Evolutionary conservation across 2,797 vertebrate genomes (phyloP).

Genomic region (Hyperoplus lanceolatus): DNA sequence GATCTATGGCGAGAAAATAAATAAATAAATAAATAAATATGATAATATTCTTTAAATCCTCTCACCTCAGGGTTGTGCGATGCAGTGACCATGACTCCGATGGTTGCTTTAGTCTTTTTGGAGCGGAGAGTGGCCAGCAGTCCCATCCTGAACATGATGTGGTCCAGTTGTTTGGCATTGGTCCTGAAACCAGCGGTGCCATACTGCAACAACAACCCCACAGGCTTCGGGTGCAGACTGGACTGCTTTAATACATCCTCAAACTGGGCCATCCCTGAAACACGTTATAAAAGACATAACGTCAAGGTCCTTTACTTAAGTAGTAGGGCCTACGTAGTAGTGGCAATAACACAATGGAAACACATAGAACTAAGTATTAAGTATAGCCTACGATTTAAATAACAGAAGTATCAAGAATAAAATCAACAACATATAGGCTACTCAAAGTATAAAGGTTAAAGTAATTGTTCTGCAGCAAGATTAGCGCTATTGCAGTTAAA

Average conservation of each 20-base stretch:
- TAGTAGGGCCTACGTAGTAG: background rate
- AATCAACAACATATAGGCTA: background rate
- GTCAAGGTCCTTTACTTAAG: background rate
- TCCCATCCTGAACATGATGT: conserved; percentile 97
- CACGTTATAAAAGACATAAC: background rate
- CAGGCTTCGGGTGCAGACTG: conserved; percentile 85
- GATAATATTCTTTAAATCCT: background rate
- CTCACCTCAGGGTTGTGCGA: conserved; percentile 97
- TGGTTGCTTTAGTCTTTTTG: conserved; percentile 87
- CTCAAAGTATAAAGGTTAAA: background rate
- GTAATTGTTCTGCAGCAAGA: background rate
- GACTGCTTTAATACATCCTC: conserved; percentile 84
- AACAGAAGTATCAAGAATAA: background rate
- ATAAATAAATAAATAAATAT: no score
- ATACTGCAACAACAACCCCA: conserved; percentile 89
- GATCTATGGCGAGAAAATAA: background rate
- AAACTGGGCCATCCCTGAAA: conserved; percentile 86
- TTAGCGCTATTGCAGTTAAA: background rate
- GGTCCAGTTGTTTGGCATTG: conserved; percentile 88
- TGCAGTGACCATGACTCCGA: conserved; percentile 97
- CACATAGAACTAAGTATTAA: background rate
- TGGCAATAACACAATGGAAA: background rate
- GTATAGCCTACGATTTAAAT: background rate
- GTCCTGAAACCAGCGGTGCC: conserved; percentile 95
- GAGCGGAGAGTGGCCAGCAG: conserved; percentile 91